phyloP scores from a whole-genome alignment of 2,113 vertebrate genomes.

The Dipodomys spectabilis region DNA sequence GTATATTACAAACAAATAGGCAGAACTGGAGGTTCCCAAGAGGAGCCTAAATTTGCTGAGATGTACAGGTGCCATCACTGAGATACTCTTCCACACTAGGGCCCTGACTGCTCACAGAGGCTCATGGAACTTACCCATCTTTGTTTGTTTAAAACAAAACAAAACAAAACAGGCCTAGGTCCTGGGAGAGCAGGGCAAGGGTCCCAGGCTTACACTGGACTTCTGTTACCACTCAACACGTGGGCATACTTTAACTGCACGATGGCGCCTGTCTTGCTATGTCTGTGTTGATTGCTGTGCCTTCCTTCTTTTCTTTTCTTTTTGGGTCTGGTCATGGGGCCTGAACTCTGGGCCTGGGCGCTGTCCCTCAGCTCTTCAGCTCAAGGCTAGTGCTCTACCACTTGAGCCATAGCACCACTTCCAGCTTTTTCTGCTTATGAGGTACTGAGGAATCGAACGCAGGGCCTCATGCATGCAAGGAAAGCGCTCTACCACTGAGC shows the following conservation, averaged over 20 bases:
- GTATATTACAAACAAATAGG: neutral
- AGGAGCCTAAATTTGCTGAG: neutral
- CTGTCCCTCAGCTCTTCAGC: no score
- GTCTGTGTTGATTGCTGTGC: neutral
- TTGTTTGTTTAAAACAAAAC: neutral
- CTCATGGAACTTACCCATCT: neutral
- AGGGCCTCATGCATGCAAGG: no score
- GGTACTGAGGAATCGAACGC: no score
- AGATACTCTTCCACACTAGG: neutral
- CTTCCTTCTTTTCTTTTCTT: neutral
- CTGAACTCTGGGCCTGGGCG: no score
- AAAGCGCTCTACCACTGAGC: no score
- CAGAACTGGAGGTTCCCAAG: neutral
- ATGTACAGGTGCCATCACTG: neutral
- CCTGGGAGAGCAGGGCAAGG: neutral
- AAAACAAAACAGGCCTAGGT: neutral
- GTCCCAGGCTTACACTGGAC: accelerated
- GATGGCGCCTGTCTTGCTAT: neutral
- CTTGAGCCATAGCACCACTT: no score
- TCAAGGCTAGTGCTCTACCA: no score
- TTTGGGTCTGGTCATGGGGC: no score
- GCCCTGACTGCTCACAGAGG: neutral
- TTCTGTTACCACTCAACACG: no score
- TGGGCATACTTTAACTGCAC: neutral
- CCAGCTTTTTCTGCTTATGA: no score